Base-by-base conservation (phyloP, 2,888 invertebrate genomes). In the Tanytarsus gracilentus region DNA sequence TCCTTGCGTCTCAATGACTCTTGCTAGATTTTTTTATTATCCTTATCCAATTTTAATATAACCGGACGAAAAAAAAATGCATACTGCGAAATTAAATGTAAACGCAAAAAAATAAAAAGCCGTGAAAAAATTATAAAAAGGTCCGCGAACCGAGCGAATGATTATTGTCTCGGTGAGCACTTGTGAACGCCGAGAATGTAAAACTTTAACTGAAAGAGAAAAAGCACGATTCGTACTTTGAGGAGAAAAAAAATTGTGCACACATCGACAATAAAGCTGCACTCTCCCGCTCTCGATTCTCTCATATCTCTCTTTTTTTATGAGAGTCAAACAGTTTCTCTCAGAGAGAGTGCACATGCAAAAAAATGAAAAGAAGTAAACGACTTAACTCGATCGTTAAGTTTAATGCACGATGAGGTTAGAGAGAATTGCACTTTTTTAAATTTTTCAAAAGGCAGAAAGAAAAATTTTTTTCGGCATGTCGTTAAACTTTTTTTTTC, bases 161-260 rank as follows among this genome's bases (percentile, higher is more conserved):
- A n/a, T n/a, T n/a, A n/a, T n/a, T n/a, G 40, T 3, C 40, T 14
- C 40, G 9, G 18, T 9, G 44, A 8, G 44, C 21, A 44, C 44
- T 44, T 58, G 53, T 53, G 58, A 14, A 58, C 58, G 23, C 58
- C 48, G 48, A 58, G 58, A 58, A 58, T 30, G 48, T 58, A 23
- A 58, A 58, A 58, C 44, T 58, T 48, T 26, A 29, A 58, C 58
- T 58, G 30, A 58, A 58, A 58, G 48, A 58, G 48, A 44, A 58
- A 58, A 58, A 58, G 58, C 58, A 58, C 58, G 26, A 29, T 58
- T 58, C 58, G n/a, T 55, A 39, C 14, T 48, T 44, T 44, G 18
- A 18, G 44, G 48, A 52, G 23, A 25, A 26, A 58, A 58, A 58
- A 58, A 58, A 36, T 58, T 44, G 40, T n/a, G 44, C 44, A 58